phyloP scores from a whole-genome alignment of 2,113 vertebrate genomes.

The Puma concolor region DNA sequence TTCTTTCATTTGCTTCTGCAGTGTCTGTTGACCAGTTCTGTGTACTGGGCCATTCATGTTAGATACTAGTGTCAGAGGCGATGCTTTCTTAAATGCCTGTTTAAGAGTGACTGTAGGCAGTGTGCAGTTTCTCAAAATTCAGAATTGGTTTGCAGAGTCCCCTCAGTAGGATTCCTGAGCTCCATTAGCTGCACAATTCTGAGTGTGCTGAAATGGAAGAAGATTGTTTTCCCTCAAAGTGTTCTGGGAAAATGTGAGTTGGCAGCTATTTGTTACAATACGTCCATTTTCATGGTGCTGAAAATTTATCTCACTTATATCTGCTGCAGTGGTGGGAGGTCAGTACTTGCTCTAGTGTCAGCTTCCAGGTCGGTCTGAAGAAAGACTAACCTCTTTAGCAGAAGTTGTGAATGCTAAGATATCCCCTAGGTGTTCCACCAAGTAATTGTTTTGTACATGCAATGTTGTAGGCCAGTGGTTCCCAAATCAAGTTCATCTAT shows the following conservation, averaged over 20 bases:
- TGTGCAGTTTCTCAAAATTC: neutral
- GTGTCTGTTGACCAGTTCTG: neutral
- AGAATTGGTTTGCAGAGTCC: neutral
- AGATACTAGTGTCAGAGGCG: neutral
- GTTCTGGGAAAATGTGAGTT: neutral
- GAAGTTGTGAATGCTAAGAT: neutral
- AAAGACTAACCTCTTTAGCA: neutral
- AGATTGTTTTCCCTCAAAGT: neutral
- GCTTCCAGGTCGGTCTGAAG: neutral
- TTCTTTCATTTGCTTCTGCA: neutral
- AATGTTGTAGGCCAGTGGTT: neutral
- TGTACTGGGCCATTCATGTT: neutral
- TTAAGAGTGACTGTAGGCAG: neutral
- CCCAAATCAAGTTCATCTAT: neutral
- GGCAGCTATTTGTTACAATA: neutral
- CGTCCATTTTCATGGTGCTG: neutral
- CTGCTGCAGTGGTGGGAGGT: neutral
- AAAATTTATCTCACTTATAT: neutral
- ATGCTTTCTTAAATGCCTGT: neutral
- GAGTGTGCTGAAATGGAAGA: neutral
- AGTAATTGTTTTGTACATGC: neutral
- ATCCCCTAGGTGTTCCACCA: neutral
- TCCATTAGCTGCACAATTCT: neutral
- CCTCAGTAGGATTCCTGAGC: neutral
- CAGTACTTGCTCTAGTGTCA: neutral